These are phyloP conservation scores for Sakesphorus luctuosus DNA, from an alignment of 2,113 vertebrate species.

Conservation along the genomic window DNA sequence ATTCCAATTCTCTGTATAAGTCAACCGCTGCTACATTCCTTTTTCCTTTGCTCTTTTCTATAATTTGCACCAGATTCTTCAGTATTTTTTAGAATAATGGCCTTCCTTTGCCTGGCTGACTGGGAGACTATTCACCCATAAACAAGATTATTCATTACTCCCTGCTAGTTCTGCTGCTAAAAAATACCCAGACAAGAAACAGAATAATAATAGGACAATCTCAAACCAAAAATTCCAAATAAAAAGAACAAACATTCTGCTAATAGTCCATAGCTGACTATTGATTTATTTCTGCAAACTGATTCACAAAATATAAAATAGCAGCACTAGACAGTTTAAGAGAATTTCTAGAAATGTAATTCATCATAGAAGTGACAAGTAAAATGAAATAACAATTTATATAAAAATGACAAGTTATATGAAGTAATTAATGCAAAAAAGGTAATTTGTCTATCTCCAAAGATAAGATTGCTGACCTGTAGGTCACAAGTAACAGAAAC, in stretches of 20 bases:
- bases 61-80: conserved; percentile 45
- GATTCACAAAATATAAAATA: neutral
- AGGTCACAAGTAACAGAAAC: neutral
- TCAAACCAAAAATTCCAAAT: conserved; percentile 1
- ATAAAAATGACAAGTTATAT: neutral
- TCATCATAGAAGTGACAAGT: neutral
- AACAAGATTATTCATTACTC: conserved; percentile 21
- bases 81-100: conserved; percentile 24
- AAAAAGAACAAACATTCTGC: conserved; percentile 3
- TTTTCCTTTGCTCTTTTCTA: neutral
- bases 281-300: neutral
- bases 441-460: neutral
- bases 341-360: neutral
- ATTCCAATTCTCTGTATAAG: neutral
- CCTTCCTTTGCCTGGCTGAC: neutral
- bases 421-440: neutral
- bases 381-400: neutral
- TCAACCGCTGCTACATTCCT: neutral
- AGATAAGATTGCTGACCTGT: neutral
- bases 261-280: neutral
- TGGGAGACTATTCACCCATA: neutral
- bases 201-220: neutral
- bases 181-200: conserved; percentile 5
- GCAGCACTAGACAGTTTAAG: neutral
- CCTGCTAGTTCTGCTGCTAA: conserved; percentile 7